Evolutionary conservation across 2,797 vertebrate genomes (phyloP).

Genomic region (Myiothlypis chrysogaster): DNA sequence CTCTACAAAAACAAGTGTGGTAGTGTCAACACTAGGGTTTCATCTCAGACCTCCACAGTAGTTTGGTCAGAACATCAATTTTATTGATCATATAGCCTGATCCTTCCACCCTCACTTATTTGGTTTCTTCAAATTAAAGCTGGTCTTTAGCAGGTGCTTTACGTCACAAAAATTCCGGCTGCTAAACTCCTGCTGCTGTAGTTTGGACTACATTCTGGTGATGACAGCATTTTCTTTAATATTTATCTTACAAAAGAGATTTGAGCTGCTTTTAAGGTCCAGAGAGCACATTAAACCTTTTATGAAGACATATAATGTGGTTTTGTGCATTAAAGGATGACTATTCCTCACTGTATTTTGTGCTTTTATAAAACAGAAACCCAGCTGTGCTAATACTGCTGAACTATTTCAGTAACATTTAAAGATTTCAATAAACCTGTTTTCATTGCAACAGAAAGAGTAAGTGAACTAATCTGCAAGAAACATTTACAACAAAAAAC

Average conservation of each 20-base stretch:
- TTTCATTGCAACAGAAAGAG: not conserved
- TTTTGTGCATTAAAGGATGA: not conserved
- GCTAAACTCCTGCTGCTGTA: not conserved
- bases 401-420: slow-evolving; percentile 1
- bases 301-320: not conserved
- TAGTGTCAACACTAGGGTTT: not conserved
- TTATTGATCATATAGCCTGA: not conserved
- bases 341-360: not conserved
- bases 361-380: not conserved
- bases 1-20: not conserved
- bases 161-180: not conserved
- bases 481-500: not conserved
- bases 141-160: not conserved
- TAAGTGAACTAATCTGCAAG: not conserved
- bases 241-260: not conserved
- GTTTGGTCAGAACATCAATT: not conserved
- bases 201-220: not conserved
- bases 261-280: not conserved
- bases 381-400: slow-evolving; percentile 21
- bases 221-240: not conserved
- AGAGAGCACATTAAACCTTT: not conserved
- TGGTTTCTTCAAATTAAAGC: not conserved
- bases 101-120: not conserved
- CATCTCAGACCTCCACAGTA: not conserved
- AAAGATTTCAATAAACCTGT: not conserved